phyloP scores from a whole-genome alignment of 2,113 vertebrate species.

The Nesoenas mayeri region DNA sequence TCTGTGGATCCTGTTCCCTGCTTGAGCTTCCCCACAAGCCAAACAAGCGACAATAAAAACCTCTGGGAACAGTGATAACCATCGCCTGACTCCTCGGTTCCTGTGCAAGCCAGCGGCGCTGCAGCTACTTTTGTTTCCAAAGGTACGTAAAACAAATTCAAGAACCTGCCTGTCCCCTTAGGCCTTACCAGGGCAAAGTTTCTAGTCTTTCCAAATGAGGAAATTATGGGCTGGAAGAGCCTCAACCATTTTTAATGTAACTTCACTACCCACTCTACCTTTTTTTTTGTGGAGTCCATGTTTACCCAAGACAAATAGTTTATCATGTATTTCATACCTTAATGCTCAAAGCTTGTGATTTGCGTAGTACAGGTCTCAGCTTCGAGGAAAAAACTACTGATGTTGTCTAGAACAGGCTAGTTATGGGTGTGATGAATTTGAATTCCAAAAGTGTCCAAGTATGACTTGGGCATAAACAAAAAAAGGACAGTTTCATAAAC shows the following conservation, averaged over 20 bases:
- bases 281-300: not conserved
- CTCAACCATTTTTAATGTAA: not conserved
- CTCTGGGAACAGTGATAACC: not conserved
- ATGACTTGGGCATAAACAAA: not conserved
- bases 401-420: not conserved
- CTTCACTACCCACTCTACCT: not conserved
- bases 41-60: not conserved
- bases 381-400: not conserved
- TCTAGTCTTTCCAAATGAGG: not conserved
- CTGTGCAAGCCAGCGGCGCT: not conserved
- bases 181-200: not conserved
- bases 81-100: not conserved
- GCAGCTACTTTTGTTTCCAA: not conserved
- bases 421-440: not conserved
- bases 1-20: not conserved
- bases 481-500: not conserved
- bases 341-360: not conserved
- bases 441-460: not conserved
- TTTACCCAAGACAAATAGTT: not conserved
- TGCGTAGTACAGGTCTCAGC: not conserved
- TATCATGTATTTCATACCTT: not conserved
- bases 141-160: not conserved
- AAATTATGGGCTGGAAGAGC: not conserved
- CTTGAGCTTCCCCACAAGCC: not conserved
- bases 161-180: not conserved